phyloP scores from a whole-genome alignment of 2,797 vertebrate species.

The Phoxinus dragarum region DNA sequence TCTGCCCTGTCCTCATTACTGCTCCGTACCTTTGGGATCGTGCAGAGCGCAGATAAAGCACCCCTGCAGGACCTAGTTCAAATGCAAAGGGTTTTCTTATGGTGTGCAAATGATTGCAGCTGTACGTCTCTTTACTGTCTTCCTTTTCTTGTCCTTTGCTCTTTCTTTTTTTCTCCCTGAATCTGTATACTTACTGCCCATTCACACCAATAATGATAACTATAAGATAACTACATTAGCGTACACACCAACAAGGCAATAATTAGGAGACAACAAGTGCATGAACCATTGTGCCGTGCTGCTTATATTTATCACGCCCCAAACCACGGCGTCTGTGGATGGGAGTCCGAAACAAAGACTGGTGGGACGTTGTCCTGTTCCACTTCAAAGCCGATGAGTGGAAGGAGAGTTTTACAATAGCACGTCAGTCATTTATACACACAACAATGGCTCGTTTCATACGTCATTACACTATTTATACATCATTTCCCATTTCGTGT shows the following conservation, averaged over 20 bases:
- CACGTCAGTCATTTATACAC: no score
- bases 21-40: background rate
- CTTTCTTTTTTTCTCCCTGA: background rate
- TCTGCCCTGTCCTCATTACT: conserved; percentile 26
- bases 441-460: no score
- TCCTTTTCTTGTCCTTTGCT: background rate
- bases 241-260: background rate
- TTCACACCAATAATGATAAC: no score
- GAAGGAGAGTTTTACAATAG: background rate
- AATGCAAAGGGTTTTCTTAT: background rate
- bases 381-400: background rate
- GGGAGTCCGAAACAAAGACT: no score
- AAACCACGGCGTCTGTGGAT: no score
- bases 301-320: no score
- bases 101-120: background rate
- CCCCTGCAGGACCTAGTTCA: conserved; percentile 17
- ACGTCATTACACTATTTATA: no score
- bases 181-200: background rate
- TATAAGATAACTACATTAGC: background rate
- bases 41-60: background rate
- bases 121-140: background rate
- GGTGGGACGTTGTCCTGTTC: background rate
- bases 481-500: no score
- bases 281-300: no score
- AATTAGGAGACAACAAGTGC: no score